Evolutionary conservation across 2,113 vertebrate genomes (phyloP), one percentile per base, ranked within the genome.

Genomic region (Helogale parvula): DNA sequence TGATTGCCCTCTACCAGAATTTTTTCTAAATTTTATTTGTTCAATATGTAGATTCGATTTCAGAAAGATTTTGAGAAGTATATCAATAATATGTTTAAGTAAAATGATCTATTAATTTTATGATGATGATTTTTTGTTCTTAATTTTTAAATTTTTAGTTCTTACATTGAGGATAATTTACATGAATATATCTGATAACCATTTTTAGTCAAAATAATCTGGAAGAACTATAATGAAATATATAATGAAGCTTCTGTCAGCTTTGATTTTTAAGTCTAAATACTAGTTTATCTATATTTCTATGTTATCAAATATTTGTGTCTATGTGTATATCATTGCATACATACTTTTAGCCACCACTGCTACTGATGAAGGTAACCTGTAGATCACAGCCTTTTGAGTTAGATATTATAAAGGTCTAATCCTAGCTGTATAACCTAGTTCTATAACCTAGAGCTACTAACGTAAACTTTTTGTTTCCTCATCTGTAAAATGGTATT

Each of bases 391-490:
- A 65, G 3, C 4, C 16, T 71, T 93, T 82, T 71, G 27, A 83
- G 35, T 77, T 88, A 93, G 38, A 27, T 57, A 54, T 29, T 79
- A 33, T 29, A 68, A 72, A 72, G 31, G 63, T 92, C 38, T 92
- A 79, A 79, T 72, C 14, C 23, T 27, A 84, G 27, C 27, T 86
- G 14, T 84, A 25, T 16, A 68, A 69, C 21, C 86, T 63, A 83
- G 27, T 72, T 88, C 50, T 15, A 2, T 52, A 93, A 35, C 2
- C 35, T 87, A 82, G 45, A 94, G 33, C 1, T 87, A 72, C 23
- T 87, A 69, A 85, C 81, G 92, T 77, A 76, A 68, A 52, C 3
- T 68, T 92, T 94, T 88, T 81, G 9, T 90, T 68, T 96, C 23
- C 25, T 81, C 4, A 57, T 90, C 16, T 60, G 7, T 21, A 77